These are phyloP conservation scores for Scotopteryx bipunctaria DNA, from an alignment of 2,888 invertebrate species.

Conservation along the genomic window DNA sequence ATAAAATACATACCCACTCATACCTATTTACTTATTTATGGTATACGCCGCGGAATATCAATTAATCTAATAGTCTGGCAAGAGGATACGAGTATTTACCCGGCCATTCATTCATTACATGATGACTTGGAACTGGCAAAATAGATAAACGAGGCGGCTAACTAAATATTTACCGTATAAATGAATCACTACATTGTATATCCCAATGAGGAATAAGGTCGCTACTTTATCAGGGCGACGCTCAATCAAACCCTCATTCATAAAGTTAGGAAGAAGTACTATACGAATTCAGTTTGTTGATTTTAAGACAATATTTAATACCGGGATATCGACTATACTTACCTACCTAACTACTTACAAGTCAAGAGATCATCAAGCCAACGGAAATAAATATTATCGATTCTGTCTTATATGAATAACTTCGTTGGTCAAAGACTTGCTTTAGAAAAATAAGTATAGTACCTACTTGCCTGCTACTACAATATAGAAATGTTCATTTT, in stretches of 20 bases:
- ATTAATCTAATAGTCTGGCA: constrained; percentile 30
- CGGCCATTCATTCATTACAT: constrained; percentile 35
- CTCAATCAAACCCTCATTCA: constrained; percentile 29
- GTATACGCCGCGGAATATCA: constrained; percentile 31
- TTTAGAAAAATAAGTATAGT: background rate
- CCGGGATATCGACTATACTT: constrained; percentile 14
- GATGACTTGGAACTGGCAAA: constrained; percentile 22
- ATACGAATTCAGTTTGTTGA: constrained; percentile 16
- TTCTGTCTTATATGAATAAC: constrained; percentile 5
- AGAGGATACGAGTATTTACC: constrained; percentile 29
- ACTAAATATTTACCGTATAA: constrained; percentile 32
- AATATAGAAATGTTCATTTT: too few relatives aligned
- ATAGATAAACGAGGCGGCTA: constrained; percentile 31
- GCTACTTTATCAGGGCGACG: constrained; percentile 21
- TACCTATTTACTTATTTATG: constrained; percentile 33
- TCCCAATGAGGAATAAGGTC: constrained; percentile 27
- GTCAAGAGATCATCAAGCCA: constrained; percentile 24
- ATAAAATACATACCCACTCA: constrained; percentile 41
- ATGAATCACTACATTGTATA: constrained; percentile 32
- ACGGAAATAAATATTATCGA: constrained; percentile 10
- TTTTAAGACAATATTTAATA: constrained; percentile 13
- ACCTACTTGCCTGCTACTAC: too few relatives aligned
- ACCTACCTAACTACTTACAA: constrained; percentile 1
- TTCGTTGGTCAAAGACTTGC: constrained; percentile 5
- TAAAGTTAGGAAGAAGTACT: constrained; percentile 20